These are phyloP conservation scores for Halictus rubicundus DNA, from an alignment of 1,140 invertebrate genomes.

Conservation along the genomic window DNA sequence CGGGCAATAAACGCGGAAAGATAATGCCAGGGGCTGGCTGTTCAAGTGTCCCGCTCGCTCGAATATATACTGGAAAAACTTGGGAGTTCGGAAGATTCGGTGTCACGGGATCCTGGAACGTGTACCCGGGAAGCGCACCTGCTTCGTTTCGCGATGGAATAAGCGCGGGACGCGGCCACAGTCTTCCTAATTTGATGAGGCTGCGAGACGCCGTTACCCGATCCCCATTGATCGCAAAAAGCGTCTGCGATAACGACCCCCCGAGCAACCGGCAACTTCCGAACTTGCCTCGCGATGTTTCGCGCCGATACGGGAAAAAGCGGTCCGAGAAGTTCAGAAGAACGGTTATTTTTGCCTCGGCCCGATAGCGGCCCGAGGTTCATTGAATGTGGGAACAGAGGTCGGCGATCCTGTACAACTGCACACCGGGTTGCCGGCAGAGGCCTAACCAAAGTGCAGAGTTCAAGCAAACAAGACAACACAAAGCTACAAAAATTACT, in stretches of 20 bases:
- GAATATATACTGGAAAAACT: slow-evolving; percentile 17
- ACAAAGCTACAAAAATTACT: too few species aligned
- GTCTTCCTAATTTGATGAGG: slow-evolving; percentile 38
- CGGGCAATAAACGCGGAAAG: slow-evolving; percentile 24
- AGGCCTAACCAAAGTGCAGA: too few species aligned
- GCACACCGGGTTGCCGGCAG: too few species aligned
- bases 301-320: slow-evolving; percentile 15
- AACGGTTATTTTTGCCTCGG: not conserved
- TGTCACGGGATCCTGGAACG: not conserved
- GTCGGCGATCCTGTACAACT: not conserved
- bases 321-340: not conserved
- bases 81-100: slow-evolving; percentile 8
- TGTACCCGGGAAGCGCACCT: slow-evolving; percentile 8
- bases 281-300: slow-evolving; percentile 13
- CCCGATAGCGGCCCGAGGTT: not conserved
- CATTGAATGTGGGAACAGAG: not conserved
- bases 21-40: slow-evolving; percentile 28
- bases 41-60: not conserved
- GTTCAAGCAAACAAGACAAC: too few species aligned
- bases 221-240: slow-evolving; percentile 24
- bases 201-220: slow-evolving; percentile 1
- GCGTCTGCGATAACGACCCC: slow-evolving; percentile 3
- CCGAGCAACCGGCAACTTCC: not conserved
- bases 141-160: slow-evolving; percentile 26
- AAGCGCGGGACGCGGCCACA: not conserved